Percentiles rank a stretch among this genome's conserved stretches.
Evolutionary conservation across 2,797 vertebrate genomes (phyloP).

Genomic region (Semotilus atromaculatus): DNA sequence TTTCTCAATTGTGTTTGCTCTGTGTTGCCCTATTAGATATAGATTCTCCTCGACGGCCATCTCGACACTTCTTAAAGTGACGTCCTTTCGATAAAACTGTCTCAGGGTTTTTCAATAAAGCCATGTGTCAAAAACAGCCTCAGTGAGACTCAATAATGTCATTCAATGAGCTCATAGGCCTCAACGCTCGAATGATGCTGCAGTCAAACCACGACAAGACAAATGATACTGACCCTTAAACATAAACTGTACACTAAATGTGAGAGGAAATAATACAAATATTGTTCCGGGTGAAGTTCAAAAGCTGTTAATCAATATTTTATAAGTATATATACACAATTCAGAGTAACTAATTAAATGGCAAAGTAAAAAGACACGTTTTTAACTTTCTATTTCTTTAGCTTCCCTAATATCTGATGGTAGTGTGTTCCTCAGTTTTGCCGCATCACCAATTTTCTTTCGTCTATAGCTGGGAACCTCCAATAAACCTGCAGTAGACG

Average conservation of each 20-base stretch:
- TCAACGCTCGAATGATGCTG: conserved; percentile 54
- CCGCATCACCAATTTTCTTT: no score
- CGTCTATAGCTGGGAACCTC: no score
- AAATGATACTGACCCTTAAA: conserved; percentile 15
- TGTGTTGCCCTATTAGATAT: conserved; percentile 79
- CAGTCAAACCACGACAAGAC: conserved; percentile 52
- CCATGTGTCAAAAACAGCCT: conserved; percentile 68
- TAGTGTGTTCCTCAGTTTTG: no score
- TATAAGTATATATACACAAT: not conserved
- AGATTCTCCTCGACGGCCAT: conserved; percentile 73
- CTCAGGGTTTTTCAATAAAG: conserved; percentile 72
- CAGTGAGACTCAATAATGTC: conserved; percentile 62
- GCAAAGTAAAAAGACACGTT: no score
- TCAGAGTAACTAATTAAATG: not conserved
- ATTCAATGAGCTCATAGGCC: conserved; percentile 59
- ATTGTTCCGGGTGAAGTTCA: not conserved
- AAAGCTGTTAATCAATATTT: not conserved
- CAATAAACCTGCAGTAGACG: no score
- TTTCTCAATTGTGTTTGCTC: conserved; percentile 78
- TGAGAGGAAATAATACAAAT: not conserved
- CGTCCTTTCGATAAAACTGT: conserved; percentile 75
- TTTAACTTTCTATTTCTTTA: no score
- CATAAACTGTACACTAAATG: not conserved
- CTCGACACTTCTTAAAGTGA: conserved; percentile 77
- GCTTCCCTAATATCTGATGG: no score